Base-by-base conservation (phyloP, 1,140 invertebrate species). In the Lepidotrigona ventralis region DNA sequence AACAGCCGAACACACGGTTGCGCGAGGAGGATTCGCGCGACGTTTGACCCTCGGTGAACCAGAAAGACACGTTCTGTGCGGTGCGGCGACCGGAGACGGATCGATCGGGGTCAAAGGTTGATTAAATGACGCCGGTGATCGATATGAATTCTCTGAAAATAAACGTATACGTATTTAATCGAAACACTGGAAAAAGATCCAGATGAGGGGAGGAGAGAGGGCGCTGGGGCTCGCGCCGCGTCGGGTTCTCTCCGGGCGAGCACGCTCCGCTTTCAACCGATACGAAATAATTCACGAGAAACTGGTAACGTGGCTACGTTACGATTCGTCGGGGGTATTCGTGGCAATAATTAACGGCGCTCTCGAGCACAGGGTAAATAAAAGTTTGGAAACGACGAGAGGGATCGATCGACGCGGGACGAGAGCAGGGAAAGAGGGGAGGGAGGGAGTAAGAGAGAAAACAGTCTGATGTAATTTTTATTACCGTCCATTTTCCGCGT, bases 271-370 rank as follows among this genome's bases (percentile, higher is more conserved):
- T 77, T 83, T 78, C 33, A 26, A 78, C 23, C 54, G 81, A 78
- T 17, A 78, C 81, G 74, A 66, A 82, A 82, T 82, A 82, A 82
- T 82, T 82, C 80, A 82, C 73, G 80, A 56, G 74, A 58, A 76
- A 70, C 64, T 54, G 73, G 63, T 19, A 70, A 58, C 73, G 80
- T 33, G 53, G 64, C 14, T 66, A 66, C 70, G 72, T 78, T 83
- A 83, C 70, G 81, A 83, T 82, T 76, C 80, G 80, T 82, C 63
- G 80, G 81, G 39, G 81, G 39, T 69, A 83, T 83, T 78, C 81
- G 74, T 26, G 66, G 74, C 74, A 83, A 83, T 83, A 78, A 83
- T 83, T 83, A 58, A 83, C 74, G 66, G 54, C 66, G 74, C 60
- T 60, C 39, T 60, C 66, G 74, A 56, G 74, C 64, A 29, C 6